Base-by-base conservation (phyloP, 2,888 invertebrate genomes). In the Pherbina coryleti region DNA sequence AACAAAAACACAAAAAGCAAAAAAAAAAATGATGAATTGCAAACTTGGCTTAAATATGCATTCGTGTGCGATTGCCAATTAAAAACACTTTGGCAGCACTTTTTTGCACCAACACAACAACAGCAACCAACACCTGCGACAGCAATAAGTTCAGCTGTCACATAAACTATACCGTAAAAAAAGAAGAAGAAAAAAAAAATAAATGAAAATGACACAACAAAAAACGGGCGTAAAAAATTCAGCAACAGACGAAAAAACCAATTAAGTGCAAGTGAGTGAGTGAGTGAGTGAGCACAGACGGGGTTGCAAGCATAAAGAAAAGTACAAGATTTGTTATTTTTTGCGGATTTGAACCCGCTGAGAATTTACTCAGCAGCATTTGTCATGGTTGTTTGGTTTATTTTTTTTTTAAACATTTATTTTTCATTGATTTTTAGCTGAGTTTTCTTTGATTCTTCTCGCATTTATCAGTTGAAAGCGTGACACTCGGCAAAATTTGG, bases 141-240 rank as follows among this genome's bases (percentile, higher is more conserved):
- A 22, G 67, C 67, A 44, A 67, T 34, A 67, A 67, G 44, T 34
- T 34, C 19, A 67, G 67, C 37, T 67, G 67, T 67, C 44, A 37
- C 22, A 34, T 37, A 67, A 66, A 37, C 22, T 34, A 14, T 60
- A 22, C 1, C 28, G 4, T 17, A 22, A 60, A 57, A 60, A 60
- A 57, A 22, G 22, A 22, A 28, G 17, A 60, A 28, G 14, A 60
- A 44, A 44, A 11, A 44, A 44, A 44, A 44, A 44, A 44, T 11
- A 44, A 44, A 60, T 28, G 60, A 25, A 28, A 28, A 60, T 14
- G 28, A 28, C 25, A 60, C 17, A 60, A 60, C 25, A 28, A 28
- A 17, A 60, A 60, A 60, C 9, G 34, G 31, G n/a, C 34, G 19
- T 9, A 19, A 34, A 37, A 37, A 17, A 9, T 22, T 44, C n/a